Base-by-base conservation (phyloP, 1,140 invertebrate species). In the Drosophila nebulosa region DNA sequence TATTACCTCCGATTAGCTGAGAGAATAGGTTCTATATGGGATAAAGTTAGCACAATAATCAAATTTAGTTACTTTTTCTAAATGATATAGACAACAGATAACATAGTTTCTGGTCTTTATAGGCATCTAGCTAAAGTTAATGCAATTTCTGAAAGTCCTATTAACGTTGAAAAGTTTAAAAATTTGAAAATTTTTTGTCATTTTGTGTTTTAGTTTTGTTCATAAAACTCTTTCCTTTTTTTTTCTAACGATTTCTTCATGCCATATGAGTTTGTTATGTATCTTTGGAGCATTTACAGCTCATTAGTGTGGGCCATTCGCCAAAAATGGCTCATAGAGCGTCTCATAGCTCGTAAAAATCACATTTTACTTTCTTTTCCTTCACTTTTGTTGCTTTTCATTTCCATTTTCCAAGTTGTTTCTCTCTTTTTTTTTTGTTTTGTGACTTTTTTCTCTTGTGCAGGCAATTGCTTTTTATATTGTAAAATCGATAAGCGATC, bases 401-500 rank as follows among this genome's bases (percentile, higher is more conserved):
- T 52, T 57, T 53, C 22, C 39, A 18, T 21, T 46, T 21, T 21
- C 7, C 14, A n/a, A n/a, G 14, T 30, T 53, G 55, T 22, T 46
- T 46, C 16, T 27, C 18, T n/a, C 4, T 42, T 7, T 35, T 16
- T 32, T 5, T 51, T 24, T 64, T 30, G 35, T n/a, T 60, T 27
- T 39, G 18, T n/a, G n/a, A n/a, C 18, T 22, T 16, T 16, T 53
- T n/a, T 1, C 67, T 72, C 79, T 79, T 74, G 77, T 85, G 77
- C 77, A 85, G 80, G 81, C 81, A 85, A 85, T 85, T 85, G 83
- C 83, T 66, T 88, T 86, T 88, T 88, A 88, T 88, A 88, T 88
- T 88, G 83, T 88, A 88, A 88, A 88, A 88, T 88, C 83, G 83
- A 88, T 88, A 88, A 88, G 84, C 83, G 83, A 88, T 88, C 83